A percentile compares a stretch with the other conserved stretches of the same genome.
Evolutionary conservation across 2,113 vertebrate species (phyloP).

Genomic region (Taxidea taxus): DNA sequence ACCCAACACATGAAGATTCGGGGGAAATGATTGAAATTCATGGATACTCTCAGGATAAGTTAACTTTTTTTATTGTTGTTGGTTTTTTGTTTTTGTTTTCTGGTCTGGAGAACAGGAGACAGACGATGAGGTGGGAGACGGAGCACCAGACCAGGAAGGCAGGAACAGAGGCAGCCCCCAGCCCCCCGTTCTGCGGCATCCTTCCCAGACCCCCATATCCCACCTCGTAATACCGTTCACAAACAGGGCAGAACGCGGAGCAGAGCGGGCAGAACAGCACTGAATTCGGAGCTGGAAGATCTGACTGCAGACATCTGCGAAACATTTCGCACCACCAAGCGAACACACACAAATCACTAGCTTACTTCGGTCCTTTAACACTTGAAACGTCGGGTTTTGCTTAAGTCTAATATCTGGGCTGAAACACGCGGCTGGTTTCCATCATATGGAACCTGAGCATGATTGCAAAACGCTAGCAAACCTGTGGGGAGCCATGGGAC

Average conservation of each 20-base stretch:
- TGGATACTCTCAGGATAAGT: background rate
- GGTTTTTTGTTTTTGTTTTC: background rate
- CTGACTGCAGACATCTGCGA: background rate
- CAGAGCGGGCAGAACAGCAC: rapidly evolving
- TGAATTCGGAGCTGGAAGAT: background rate
- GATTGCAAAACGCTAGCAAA: background rate
- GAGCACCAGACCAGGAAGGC: rapidly evolving
- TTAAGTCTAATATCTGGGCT: background rate
- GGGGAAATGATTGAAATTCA: too few species aligned
- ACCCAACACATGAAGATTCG: background rate
- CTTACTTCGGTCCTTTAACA: background rate
- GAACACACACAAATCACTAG: background rate
- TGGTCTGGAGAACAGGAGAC: background rate
- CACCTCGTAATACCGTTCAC: too few species aligned
- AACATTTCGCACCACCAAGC: background rate
- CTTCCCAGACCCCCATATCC: background rate
- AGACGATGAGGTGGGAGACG: background rate
- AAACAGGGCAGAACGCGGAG: background rate
- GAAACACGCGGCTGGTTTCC: background rate
- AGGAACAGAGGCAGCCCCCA: background rate
- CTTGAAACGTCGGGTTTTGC: background rate
- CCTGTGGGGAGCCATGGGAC: background rate
- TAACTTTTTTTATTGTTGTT: background rate
- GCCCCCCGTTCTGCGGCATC: too few species aligned
- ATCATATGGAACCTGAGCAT: background rate